Evolutionary conservation across 2,113 vertebrate species (phyloP), one percentile per base, ranked within the genome.

Genomic region (Anoplopoma fimbria): DNA sequence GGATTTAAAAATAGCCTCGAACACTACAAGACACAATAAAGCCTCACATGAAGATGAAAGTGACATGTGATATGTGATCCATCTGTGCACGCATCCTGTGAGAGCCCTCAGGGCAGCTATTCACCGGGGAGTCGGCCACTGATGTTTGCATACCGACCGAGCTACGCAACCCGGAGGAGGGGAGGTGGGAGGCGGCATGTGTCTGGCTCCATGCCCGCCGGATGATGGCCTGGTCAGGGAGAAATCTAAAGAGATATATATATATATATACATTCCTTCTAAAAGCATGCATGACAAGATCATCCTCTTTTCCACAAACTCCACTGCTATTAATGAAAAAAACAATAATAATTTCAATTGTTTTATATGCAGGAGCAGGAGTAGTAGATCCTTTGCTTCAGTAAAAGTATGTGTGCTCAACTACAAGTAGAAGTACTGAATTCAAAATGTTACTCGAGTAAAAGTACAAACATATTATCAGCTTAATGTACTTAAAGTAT

Each of bases 81-180:
- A 17, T 3, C 42, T n/a, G 13, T 42, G 38, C 40, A 53, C 40
- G 34, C 78, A 77, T 89, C 86, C 83, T 69, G 36, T 33, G 57
- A 71, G 87, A 77, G 84, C 75, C 86, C 85, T 45, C 69, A 40
- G 69, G 78, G 81, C 40, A 51, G 76, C 71, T 83, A 73, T 87
- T 79, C 86, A 70, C 69, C 49, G 45, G 79, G 87, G 92, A 90
- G 73, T 82, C 68, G 34, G 62, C 36, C 78, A 21, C 80, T 83
- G 33, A 27, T 93, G 91, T 92, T 92, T 92, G 88, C 82, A 90
- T 83, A 84, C 85, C 71, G 70, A 87, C 74, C 84, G 25, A 38
- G 63, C 81, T 82, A 84, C 85, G 87, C 90, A 91, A 93, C 88
- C 86, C 51, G 83, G 69, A 81, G 21, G 74, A 76, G 82, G 19